Base-by-base conservation (phyloP, 2,888 invertebrate species). In the Drosophila lutescens region DNA sequence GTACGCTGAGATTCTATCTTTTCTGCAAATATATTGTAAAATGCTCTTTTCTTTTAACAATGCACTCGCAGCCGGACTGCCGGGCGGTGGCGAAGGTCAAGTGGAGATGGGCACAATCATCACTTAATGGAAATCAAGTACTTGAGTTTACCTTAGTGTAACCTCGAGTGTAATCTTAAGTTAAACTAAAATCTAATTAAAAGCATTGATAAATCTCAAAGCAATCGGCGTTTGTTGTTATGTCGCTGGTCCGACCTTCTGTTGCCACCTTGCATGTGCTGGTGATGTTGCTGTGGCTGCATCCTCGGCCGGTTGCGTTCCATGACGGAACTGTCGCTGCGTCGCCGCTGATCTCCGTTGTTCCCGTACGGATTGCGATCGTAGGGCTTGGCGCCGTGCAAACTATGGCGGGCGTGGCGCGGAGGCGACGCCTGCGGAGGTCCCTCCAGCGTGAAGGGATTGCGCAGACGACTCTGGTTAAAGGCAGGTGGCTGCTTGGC, bases 241-340 rank as follows among this genome's bases (percentile, higher is more conserved):
- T 65, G 79, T 17, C 90, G 77, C 32, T 90, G 90, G 23, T 90
- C 86, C 1, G 90, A 83, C 9, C 86, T 79, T 7, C 91, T 71
- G 67, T 79, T 85, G 47, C 86, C 84, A 12, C 86, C 89, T 40
- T 54, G 81, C 55, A 15, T 78, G 63, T 82, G 84, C 61, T 78
- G 69, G 32, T 71, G 63, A 47, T 69, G 49, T 47, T 62, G 57
- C 38, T 76, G 73, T 8, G 69, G 67, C 34, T 86, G 74, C 8
- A 13, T 30, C 46, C 79, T 58, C 0, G 75, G 70, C 2, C 82
- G 62, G 5, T 77, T 77, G 2, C 86, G 74, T 10, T 88, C 80
- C 20, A 76, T 53, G 1, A 78, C 44, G 1, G 71, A 68, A 20
- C 85, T 77, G 20, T 88, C 90, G 49, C 82, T 85, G 41, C 88